phyloP scores from a whole-genome alignment of 1,140 invertebrate genomes.

The Harpegnathos saltator region DNA sequence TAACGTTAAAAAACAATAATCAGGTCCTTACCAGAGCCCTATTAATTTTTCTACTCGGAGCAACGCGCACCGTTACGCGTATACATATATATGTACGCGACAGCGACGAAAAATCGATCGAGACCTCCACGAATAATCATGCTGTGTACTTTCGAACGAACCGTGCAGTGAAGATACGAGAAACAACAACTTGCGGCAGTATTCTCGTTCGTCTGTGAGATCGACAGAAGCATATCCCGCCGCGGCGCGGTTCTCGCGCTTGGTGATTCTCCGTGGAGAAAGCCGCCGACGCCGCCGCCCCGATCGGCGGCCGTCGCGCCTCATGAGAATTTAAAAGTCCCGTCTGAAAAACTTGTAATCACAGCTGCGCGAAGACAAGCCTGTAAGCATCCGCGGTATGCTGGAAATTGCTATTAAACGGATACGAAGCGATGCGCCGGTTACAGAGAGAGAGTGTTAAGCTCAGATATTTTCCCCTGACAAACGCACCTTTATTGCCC shows the following conservation, averaged over 20 bases:
- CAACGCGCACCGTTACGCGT: no score
- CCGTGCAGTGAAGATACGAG: not conserved
- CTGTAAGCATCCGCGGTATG: conserved; percentile 44
- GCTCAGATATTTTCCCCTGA: conserved; percentile 72
- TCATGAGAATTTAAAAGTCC: conserved; percentile 32
- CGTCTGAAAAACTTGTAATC: conserved; percentile 22
- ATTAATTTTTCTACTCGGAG: no score
- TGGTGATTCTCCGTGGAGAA: not conserved
- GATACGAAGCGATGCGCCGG: conserved; percentile 41
- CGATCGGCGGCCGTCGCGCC: no score
- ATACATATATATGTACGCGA: no score
- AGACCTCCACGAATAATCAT: no score
- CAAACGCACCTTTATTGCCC: conserved; percentile 78
- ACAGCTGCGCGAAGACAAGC: conserved; percentile 13
- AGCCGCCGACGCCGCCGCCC: no score
- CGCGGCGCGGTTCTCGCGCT: not conserved
- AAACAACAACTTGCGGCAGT: not conserved
- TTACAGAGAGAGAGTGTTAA: conserved; percentile 63
- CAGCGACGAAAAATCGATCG: no score
- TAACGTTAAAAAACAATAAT: no score
- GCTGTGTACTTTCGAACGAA: not conserved
- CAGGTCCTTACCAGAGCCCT: no score
- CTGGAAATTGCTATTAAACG: conserved; percentile 55
- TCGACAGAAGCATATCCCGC: not conserved
- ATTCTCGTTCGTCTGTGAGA: not conserved